phyloP scores from a whole-genome alignment of 2,888 invertebrate genomes.

The Acanthopleura granulata region DNA sequence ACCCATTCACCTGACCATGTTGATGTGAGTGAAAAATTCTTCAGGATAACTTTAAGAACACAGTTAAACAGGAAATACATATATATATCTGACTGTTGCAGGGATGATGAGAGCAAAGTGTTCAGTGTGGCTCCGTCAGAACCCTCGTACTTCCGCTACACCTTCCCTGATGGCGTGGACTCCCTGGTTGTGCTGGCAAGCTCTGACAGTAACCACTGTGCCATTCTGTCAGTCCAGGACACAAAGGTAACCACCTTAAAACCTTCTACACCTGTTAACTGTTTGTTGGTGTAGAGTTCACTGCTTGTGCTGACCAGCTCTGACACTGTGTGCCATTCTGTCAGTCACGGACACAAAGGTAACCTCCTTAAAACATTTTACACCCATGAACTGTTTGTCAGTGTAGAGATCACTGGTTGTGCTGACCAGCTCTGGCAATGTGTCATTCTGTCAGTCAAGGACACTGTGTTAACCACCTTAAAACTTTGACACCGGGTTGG shows the following conservation, averaged over 20 bases:
- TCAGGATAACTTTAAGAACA: background rate
- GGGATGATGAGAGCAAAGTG: conserved; percentile 37
- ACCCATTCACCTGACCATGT: too few relatives aligned
- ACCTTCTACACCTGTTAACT: background rate
- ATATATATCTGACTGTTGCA: conserved; percentile 27
- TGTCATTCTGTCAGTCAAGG: conserved; percentile 84
- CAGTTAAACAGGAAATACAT: background rate
- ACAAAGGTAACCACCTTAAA: conserved; percentile 70
- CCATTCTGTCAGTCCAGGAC: conserved; percentile 85
- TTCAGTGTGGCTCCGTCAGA: conserved; percentile 73
- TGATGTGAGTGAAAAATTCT: background rate
- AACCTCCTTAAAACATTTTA: background rate
- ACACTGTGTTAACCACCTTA: conserved; percentile 72
- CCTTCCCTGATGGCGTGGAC: conserved; percentile 72
- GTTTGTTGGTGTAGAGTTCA: conserved; percentile 27
- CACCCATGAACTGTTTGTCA: too few relatives aligned
- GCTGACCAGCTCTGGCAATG: conserved; percentile 72
- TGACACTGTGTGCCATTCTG: conserved; percentile 79
- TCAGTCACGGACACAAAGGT: conserved; percentile 82
- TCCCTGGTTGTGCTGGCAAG: conserved; percentile 66
- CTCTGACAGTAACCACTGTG: conserved; percentile 75
- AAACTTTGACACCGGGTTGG: too few relatives aligned
- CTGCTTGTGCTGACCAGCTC: conserved; percentile 67
- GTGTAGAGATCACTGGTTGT: conserved; percentile 59
- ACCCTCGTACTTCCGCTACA: conserved; percentile 76